Percentiles rank a stretch among this genome's conserved stretches.
phyloP scores from a whole-genome alignment of 1,140 invertebrate genomes.

The Piezodorus guildinii region DNA sequence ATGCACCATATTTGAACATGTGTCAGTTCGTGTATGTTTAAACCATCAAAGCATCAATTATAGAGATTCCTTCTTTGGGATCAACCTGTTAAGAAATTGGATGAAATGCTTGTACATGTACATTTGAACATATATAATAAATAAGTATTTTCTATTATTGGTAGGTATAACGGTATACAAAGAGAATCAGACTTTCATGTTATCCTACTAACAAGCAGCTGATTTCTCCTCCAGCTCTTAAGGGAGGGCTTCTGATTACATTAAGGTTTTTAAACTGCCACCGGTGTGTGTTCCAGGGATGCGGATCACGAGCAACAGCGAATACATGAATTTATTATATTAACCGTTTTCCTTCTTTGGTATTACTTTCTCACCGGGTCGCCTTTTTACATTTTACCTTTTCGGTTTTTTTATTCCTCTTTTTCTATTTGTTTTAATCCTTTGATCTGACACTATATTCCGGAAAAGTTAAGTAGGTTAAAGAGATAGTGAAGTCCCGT shows the following conservation, averaged over 20 bases:
- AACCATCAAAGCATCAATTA: too few relatives aligned
- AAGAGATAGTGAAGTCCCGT: neutral
- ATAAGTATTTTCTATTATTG: too few relatives aligned
- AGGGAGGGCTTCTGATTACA: slow-evolving; percentile 4
- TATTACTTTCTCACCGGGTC: neutral
- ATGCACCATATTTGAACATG: too few relatives aligned
- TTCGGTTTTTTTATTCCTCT: neutral
- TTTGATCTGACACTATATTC: neutral
- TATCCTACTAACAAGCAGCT: slow-evolving; percentile 1
- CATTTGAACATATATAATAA: too few relatives aligned
- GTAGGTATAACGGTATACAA: neutral
- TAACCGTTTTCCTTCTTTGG: slow-evolving; percentile 1
- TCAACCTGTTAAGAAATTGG: too few relatives aligned
- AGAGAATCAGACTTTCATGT: neutral
- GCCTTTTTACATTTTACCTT: neutral
- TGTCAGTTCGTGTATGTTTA: too few relatives aligned
- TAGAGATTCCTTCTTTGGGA: too few relatives aligned
- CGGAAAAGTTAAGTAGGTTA: slow-evolving; percentile 3
- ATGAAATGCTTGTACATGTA: too few relatives aligned
- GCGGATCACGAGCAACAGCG: neutral
- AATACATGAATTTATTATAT: slow-evolving; percentile 9
- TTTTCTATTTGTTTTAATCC: too few relatives aligned
- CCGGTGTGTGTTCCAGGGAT: neutral
- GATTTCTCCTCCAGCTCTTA: neutral
- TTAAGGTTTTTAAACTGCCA: neutral